Percentiles rank a stretch among this genome's conserved stretches.
Evolutionary conservation across 2,113 vertebrate species (phyloP).

Genomic region (Vidua chalybeata): DNA sequence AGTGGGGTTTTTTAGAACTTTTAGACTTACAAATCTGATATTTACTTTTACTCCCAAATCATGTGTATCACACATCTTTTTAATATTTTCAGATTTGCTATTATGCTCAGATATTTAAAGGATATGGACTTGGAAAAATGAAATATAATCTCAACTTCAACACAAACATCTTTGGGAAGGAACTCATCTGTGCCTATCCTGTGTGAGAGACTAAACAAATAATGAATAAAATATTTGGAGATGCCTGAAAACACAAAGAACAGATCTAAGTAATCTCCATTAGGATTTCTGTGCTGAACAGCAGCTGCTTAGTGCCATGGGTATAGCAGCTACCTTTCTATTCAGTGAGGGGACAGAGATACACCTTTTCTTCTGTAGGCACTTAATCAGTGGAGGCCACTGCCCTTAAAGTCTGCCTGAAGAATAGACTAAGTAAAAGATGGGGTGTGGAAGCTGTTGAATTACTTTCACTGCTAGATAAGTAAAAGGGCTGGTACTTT

Average conservation of each 20-base stretch:
- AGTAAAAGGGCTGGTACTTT: background rate
- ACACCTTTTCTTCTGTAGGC: background rate
- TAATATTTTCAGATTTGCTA: background rate
- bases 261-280: background rate
- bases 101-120: background rate
- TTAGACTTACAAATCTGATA: background rate
- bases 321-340: background rate
- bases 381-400: background rate
- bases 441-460: background rate
- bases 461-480: background rate
- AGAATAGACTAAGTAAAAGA: background rate
- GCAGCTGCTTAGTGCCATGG: background rate
- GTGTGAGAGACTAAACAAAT: background rate
- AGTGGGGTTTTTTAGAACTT: background rate
- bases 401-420: background rate
- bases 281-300: background rate
- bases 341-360: background rate
- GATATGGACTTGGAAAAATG: background rate
- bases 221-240: background rate
- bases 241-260: background rate
- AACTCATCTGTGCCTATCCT: background rate
- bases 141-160: background rate
- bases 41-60: background rate
- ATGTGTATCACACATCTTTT: background rate
- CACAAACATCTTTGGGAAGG: rapidly evolving